phyloP scores from a whole-genome alignment of 2,113 vertebrate species.

The Lethenteron camtschaticum region DNA sequence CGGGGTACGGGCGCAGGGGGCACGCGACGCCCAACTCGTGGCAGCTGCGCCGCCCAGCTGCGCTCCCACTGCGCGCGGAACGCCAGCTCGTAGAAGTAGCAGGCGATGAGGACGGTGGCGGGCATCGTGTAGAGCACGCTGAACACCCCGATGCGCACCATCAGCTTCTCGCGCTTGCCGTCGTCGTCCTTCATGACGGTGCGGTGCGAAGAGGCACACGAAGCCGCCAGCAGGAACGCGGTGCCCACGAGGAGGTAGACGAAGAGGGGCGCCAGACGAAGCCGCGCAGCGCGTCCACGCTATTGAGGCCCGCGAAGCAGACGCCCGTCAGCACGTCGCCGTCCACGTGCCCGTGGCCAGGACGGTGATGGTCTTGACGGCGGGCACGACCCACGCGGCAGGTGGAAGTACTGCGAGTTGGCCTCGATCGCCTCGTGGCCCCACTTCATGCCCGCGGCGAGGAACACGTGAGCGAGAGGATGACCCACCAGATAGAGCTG shows the following conservation, averaged over 20 bases:
- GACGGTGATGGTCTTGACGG: constrained; percentile 57
- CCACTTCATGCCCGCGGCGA: constrained; percentile 93
- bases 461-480: constrained; percentile 83
- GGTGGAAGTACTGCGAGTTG: constrained; percentile 82
- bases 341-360: constrained; percentile 68
- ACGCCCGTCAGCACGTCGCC: constrained; percentile 78
- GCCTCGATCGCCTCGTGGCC: constrained; percentile 80
- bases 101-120: constrained; percentile 67
- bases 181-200: constrained; percentile 97
- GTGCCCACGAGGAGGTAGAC: constrained; percentile 65
- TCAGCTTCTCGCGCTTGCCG: constrained; percentile 83
- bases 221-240: constrained; percentile 73
- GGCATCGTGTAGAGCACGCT: constrained; percentile 82
- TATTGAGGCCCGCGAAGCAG: constrained; percentile 91
- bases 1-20: constrained; percentile 24
- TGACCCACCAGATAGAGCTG: constrained; percentile 98
- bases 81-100: constrained; percentile 69
- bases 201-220: constrained; percentile 75
- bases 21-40: constrained; percentile 71
- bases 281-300: constrained; percentile 59
- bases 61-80: constrained; percentile 54
- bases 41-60: constrained; percentile 66
- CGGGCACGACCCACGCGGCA: constrained; percentile 90
- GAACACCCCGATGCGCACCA: constrained; percentile 89
- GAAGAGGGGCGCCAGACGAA: constrained; percentile 72